A percentile compares a stretch with the other conserved stretches of the same genome.
Conservation (phyloP, 2,113 vertebrate genomes). For the Dasyurus viverrinus region DNA sequence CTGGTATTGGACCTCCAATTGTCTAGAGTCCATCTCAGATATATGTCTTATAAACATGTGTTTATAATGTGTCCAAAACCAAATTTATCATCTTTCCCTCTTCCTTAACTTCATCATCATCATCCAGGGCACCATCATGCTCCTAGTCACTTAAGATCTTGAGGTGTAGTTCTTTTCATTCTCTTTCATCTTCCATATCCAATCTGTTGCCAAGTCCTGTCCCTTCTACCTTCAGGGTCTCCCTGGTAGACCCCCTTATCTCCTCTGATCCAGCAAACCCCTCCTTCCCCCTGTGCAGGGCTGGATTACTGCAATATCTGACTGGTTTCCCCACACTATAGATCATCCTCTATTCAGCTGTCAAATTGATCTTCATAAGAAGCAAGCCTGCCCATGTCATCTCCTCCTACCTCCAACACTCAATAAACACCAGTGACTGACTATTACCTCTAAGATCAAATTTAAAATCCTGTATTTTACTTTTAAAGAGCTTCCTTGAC, state of each 20-base stretch:
- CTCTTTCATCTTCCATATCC: too few species aligned
- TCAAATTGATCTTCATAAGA: background rate
- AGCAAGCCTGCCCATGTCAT: background rate
- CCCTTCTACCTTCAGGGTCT: too few species aligned
- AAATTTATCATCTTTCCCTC: too few species aligned
- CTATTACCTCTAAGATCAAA: background rate
- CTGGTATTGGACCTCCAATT: background rate
- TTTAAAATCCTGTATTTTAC: background rate
- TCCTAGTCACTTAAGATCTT: too few species aligned
- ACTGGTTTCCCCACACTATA: background rate
- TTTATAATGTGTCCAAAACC: too few species aligned
- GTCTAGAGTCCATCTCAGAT: background rate
- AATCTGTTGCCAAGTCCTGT: too few species aligned
- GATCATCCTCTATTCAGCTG: background rate
- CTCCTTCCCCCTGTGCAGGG: too few species aligned
- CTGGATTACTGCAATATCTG: background rate
- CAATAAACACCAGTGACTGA: background rate
- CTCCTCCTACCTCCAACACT: background rate
- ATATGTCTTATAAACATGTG: background rate
- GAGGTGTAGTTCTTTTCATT: too few species aligned
- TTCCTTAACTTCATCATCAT: too few species aligned
- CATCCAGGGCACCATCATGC: too few species aligned
- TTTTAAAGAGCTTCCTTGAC: background rate
- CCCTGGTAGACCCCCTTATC: too few species aligned
- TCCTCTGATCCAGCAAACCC: too few species aligned